Evolutionary conservation across 2,797 vertebrate genomes (phyloP), one percentile per base, ranked within the genome.

Genomic region (Melanotaenia parkinsoni): DNA sequence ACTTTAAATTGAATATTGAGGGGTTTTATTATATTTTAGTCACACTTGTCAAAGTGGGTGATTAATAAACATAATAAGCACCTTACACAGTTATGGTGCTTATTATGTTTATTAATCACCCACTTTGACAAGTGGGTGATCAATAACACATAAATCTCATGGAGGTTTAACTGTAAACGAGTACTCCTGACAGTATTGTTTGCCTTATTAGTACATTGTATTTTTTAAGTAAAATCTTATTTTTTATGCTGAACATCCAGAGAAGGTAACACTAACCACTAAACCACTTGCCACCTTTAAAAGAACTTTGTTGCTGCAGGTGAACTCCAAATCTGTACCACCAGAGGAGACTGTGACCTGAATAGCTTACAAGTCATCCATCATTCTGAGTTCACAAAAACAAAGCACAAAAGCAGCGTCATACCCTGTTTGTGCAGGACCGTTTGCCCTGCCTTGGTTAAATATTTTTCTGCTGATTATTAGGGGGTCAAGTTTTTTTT

Each of bases 291-390:
- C 75, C 72, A 69, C 74, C 71, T 70, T 80, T 77, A 67, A 77
- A 80, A 83, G 59, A 54, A 69, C 63, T 80, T 67, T 62, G 43
- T 22, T 1, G 72, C 69, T 63, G 59, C 79, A 82, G 72, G 61
- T 87, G 65, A 64, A 76, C 64, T 82, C 65, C 73, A 80, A 74
- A 51, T 62, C 35, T 3, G 38, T 70, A 75, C 85, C 80, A 77
- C 78, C 72, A 69, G 67, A 54, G 71, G 63, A 81, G 82, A 68
- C 59, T 61, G 69, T 85, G 81, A 78, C 83, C 84, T 76, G 79
- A 83, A 82, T 87, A 88, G 74, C 60, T 74, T 74, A 4, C 43
- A 69, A 51, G 70, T 30, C 73, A 85, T 86, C 65, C 72, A 82
- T 83, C 77, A 80, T 69, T 63, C 57, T 32, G 47, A 79, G 77